Conservation (phyloP, 2,888 invertebrate genomes). For the Callimorpha dominula region DNA sequence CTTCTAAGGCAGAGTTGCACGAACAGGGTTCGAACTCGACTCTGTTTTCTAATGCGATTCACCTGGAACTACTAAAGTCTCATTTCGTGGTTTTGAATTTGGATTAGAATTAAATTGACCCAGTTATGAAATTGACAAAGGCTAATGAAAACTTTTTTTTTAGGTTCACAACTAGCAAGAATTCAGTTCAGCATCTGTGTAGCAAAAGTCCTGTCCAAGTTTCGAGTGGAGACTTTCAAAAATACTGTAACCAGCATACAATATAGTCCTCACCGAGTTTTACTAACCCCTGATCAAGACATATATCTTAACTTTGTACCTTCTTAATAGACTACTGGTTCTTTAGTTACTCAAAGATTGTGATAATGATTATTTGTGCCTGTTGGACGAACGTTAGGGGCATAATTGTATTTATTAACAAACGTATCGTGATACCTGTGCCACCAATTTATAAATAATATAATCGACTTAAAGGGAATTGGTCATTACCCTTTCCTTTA, state of each 20-base stretch:
- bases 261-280: constrained; percentile 48
- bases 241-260: constrained; percentile 51
- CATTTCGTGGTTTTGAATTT: neutral
- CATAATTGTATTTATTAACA: neutral
- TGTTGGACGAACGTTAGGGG: neutral
- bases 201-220: constrained; percentile 57
- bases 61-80: too few relatives aligned
- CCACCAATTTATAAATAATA: neutral
- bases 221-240: constrained; percentile 55
- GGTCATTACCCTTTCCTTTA: too few relatives aligned
- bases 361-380: neutral
- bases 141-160: neutral
- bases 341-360: neutral
- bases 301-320: constrained; percentile 49
- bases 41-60: too few relatives aligned
- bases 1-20: too few relatives aligned
- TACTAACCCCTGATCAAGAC: constrained; percentile 51
- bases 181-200: constrained; percentile 61
- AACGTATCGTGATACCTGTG: neutral
- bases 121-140: neutral
- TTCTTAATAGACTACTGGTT: neutral
- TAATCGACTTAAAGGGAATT: too few relatives aligned
- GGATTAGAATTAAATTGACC: neutral
- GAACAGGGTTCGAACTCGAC: too few relatives aligned
- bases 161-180: constrained; percentile 64